phyloP scores from a whole-genome alignment of 2,113 vertebrate genomes.

The Larimichthys polyactis region DNA sequence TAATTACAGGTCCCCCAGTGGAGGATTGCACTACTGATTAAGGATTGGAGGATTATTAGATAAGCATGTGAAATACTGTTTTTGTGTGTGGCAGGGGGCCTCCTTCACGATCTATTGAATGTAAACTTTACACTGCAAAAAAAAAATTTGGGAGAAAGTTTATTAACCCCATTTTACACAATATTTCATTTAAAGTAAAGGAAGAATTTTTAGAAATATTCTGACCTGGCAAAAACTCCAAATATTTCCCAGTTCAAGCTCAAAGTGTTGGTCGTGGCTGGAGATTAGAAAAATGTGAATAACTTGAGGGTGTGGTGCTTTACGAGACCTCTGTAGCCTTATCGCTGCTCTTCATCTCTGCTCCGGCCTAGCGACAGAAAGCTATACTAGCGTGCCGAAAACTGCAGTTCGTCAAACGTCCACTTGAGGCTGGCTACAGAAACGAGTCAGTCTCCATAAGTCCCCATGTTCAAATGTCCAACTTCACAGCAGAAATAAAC shows the following conservation, averaged over 20 bases:
- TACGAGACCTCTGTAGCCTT: too few relatives aligned
- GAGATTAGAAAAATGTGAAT: too few relatives aligned
- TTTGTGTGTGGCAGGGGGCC: slow-evolving; percentile 12
- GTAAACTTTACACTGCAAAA: slow-evolving; percentile 35
- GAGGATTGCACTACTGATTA: slow-evolving; percentile 62
- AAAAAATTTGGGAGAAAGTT: background rate
- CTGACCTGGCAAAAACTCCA: background rate
- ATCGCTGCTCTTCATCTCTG: too few relatives aligned
- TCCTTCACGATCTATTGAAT: background rate
- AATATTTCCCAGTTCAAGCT: background rate
- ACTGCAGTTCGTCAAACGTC: too few relatives aligned
- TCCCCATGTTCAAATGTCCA: too few relatives aligned
- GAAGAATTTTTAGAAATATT: background rate
- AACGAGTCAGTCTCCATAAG: too few relatives aligned
- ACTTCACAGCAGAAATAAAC: too few relatives aligned
- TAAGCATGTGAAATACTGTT: slow-evolving; percentile 58
- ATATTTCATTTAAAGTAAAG: background rate
- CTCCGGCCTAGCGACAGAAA: too few relatives aligned
- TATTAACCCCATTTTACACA: background rate
- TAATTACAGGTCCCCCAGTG: slow-evolving; percentile 67
- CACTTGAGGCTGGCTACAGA: too few relatives aligned
- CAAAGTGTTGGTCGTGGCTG: too few relatives aligned
- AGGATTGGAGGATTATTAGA: slow-evolving; percentile 65
- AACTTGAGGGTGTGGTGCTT: too few relatives aligned
- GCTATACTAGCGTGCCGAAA: too few relatives aligned